phyloP scores from a whole-genome alignment of 2,797 vertebrate genomes.

The Platalea minor region DNA sequence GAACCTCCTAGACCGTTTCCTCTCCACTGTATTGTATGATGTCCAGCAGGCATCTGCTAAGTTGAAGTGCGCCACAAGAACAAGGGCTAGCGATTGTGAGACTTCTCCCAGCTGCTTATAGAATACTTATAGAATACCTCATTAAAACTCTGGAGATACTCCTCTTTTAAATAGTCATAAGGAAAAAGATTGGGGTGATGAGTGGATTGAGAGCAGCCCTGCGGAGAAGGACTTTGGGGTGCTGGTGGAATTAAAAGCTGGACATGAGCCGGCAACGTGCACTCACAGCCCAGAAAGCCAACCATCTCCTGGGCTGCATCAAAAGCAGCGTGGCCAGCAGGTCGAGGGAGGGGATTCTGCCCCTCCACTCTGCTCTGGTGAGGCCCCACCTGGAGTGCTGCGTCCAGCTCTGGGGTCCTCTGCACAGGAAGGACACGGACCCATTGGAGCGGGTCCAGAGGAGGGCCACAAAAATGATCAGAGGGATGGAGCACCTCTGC shows the following conservation, averaged over 20 bases:
- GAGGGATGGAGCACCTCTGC: background rate
- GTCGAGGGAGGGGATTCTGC: background rate
- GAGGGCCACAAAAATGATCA: background rate
- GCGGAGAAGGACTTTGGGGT: background rate
- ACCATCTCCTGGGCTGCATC: background rate
- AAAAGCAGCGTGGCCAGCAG: background rate
- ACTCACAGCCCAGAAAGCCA: background rate
- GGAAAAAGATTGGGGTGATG: background rate
- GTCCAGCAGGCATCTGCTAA: no score
- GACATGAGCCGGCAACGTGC: background rate
- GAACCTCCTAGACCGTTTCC: no score
- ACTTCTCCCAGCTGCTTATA: no score
- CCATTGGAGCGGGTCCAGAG: rapidly evolving
- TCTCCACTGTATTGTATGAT: no score
- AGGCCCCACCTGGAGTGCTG: background rate
- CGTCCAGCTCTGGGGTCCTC: rapidly evolving
- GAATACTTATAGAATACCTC: background rate
- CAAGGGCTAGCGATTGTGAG: no score
- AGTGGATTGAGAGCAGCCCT: background rate
- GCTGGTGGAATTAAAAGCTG: background rate
- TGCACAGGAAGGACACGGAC: background rate
- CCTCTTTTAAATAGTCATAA: background rate
- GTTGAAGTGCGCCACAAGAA: no score
- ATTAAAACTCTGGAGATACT: background rate
- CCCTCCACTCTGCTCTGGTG: background rate